Base-by-base conservation (phyloP, 1,140 invertebrate genomes). In the Trichoplusia ni region DNA sequence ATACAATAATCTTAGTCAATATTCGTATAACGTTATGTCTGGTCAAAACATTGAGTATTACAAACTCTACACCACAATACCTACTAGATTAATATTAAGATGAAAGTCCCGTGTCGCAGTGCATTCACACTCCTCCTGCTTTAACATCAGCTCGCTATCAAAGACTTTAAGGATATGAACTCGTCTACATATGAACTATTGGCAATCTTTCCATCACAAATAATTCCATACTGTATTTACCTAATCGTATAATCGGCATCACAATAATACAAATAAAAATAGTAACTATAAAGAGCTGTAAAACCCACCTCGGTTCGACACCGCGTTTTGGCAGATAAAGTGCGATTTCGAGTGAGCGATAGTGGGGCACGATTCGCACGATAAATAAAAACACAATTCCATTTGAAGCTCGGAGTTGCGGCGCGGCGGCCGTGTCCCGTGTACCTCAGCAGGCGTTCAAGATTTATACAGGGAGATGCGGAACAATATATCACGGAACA, bases 371-470 rank as follows among this genome's bases (percentile, higher is more conserved):
- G 79, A 82, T 89, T 89, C 86, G 82, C 84, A 88, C 86, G 85
- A 89, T 89, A 90, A 90, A 90, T 90, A 90, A 90, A 90, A 90
- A 90, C 78, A 90, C 84, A 90, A 89, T 90, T 89, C 87, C 84
- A 90, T 89, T 85, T 85, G 82, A 88, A 82, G 85, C 85, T 81
- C 72, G 75, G 74, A 71, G 81, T 72, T 82, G 84, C 75, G 78
- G 80, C 73, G 82, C 77, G 69, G 76, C 85, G 81, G 79, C 84
- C 77, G 74, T 77, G 82, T 82, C 78, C 77, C 84, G 82, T 90
- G 87, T 90, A 86, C 88, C 88, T 90, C 88, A 90, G 88, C 88
- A 85, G 86, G 88, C 84, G 86, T 86, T 80, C 86, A 80, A 85
- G 88, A 90, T 90, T 90, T 90, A 90, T 90, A 83, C 77, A 82